Base-by-base conservation (phyloP, 1,140 invertebrate genomes). In the Zaprionus africanus region DNA sequence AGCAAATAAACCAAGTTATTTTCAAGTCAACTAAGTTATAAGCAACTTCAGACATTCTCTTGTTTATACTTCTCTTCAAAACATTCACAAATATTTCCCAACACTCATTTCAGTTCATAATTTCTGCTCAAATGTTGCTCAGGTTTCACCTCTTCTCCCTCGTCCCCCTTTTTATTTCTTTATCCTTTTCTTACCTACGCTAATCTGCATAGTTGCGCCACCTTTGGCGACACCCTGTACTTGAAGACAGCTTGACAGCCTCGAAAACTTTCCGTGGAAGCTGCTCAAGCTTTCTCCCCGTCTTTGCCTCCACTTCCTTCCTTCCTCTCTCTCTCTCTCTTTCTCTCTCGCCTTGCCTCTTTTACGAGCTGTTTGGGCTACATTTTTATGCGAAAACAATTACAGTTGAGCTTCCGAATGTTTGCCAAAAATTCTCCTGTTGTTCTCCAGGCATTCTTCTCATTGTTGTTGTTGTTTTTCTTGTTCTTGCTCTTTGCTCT, bases 341-440 rank as follows among this genome's bases (percentile, higher is more conserved):
- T 59, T 46, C 69, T 62, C 64, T 69, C 66, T 63, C 63, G 60
- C 13, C 9, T 0, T 26, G 0, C 77, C 81, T 66, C 56, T 88
- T 78, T 88, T 88, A 78, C 77, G 84, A 78, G 83, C 80, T 78
- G 80, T 76, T 76, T 65, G 57, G 61, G 61, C 56, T 65, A 34
- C 51, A 46, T 77, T 79, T 83, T 88, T 79, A 90, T 77, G 76
- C 66, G 81, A 71, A 90, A 90, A 88, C 85, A 88, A 88, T 88
- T 82, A 81, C 68, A 87, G 77, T 85, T 80, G 54, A 72, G 65
- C 76, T 74, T 34, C 68, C 46, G 54, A 79, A 75, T 85, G 79
- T 82, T 79, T 79, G 72, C 75, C 64, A 65, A 78, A 77, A 78
- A 84, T 57, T 57, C 79, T 73, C 74, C 12, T 22, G 5, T 63